These are phyloP conservation scores for Rhabdomys pumilio DNA, from an alignment of 2,797 vertebrate genomes.

Conservation along the genomic window DNA sequence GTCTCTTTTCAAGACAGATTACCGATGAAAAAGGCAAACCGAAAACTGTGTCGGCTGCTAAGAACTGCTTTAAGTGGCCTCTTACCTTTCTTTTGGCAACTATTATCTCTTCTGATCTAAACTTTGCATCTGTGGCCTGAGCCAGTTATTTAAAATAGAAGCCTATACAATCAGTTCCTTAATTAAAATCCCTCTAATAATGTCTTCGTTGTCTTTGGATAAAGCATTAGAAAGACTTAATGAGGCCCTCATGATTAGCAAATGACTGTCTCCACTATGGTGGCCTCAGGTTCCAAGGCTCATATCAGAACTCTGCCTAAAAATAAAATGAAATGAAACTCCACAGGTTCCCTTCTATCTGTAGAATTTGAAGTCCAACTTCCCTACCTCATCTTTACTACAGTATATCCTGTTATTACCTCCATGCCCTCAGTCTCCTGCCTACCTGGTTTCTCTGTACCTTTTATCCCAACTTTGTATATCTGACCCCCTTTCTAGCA, in stretches of 20 bases:
- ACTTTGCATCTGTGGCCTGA: background rate
- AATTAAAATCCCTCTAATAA: background rate
- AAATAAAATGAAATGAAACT: background rate
- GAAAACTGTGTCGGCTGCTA: background rate
- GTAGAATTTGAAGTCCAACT: background rate
- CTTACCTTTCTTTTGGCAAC: conserved; percentile 1
- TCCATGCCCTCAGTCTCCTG: no score
- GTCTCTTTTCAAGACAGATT: background rate
- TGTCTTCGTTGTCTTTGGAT: background rate
- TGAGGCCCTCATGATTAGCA: background rate
- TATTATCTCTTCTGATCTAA: background rate
- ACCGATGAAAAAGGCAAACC: background rate
- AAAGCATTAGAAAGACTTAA: conserved; percentile 42
- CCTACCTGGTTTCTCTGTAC: background rate
- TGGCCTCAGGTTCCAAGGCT: background rate
- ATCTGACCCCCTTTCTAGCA: background rate
- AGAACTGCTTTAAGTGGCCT: background rate
- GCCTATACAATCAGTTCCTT: background rate
- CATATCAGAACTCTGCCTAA: background rate
- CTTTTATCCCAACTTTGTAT: background rate
- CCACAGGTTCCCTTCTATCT: background rate
- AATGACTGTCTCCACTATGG: background rate
- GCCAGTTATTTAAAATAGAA: conserved; percentile 34
- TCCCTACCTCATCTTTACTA: background rate
- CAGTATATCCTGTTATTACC: background rate